A percentile compares a stretch with the other conserved stretches of the same genome.
Evolutionary conservation across 2,797 vertebrate genomes (phyloP).

Genomic region (Crotalus adamanteus): DNA sequence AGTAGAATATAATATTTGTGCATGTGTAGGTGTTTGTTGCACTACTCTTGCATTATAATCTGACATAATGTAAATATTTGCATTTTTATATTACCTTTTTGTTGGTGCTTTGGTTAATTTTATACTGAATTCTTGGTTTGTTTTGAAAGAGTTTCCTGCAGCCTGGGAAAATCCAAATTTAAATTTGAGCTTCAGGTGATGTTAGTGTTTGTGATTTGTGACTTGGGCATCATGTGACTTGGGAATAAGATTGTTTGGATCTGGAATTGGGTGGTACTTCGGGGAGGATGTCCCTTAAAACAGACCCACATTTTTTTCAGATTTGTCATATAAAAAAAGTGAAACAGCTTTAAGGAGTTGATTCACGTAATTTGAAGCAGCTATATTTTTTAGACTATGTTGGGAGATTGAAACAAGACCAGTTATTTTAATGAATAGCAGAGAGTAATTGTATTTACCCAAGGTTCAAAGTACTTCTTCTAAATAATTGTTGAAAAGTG

Average conservation of each 20-base stretch:
- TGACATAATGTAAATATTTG: slow-evolving; percentile 26
- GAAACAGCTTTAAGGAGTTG: neutral
- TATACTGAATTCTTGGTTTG: neutral
- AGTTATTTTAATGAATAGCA: neutral
- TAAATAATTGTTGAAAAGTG: neutral
- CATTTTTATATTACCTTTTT: slow-evolving; percentile 29
- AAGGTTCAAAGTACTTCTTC: neutral
- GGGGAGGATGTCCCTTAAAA: neutral
- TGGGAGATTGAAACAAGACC: neutral
- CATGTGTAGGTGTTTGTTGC: neutral
- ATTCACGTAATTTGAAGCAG: neutral
- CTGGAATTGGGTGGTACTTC: neutral
- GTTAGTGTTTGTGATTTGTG: neutral
- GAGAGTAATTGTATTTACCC: neutral
- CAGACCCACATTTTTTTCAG: neutral
- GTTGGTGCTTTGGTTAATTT: slow-evolving; percentile 13
- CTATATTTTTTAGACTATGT: neutral
- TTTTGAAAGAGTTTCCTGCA: slow-evolving; percentile 32
- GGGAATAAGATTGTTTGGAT: neutral
- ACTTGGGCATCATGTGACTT: neutral
- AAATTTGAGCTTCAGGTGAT: neutral
- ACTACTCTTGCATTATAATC: slow-evolving; percentile 11
- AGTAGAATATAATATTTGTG: slow-evolving; percentile 23
- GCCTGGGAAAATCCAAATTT: neutral
- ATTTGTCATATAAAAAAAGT: neutral